Percentiles rank a stretch among this genome's conserved stretches.
Evolutionary conservation across 1,140 invertebrate species (phyloP).

Genomic region (Anastrepha ludens): DNA sequence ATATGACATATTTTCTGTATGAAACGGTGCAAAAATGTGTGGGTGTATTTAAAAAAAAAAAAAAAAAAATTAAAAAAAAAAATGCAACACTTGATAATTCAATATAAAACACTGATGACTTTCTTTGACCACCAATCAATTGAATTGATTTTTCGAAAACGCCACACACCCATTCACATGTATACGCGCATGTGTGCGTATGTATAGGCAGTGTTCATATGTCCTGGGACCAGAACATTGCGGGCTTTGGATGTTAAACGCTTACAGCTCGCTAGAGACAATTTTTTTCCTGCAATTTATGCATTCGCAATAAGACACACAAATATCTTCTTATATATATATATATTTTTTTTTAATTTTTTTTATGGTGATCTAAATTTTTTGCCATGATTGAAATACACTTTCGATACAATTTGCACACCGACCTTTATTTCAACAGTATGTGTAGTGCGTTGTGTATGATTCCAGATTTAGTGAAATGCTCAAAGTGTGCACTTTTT

Average conservation of each 20-base stretch:
- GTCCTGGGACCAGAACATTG: not conserved
- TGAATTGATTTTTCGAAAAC: not conserved
- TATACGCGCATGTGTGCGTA: not conserved
- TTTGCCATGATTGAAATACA: not conserved
- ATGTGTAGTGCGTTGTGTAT: not conserved
- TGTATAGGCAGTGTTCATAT: not conserved
- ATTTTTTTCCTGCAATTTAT: not conserved
- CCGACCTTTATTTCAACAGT: conserved; percentile 35
- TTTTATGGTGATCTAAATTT: not conserved
- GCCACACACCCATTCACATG: not conserved
- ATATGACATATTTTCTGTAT: too few relatives aligned
- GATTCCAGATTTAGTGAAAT: not conserved
- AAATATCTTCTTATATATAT: not conserved
- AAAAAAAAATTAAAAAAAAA: not conserved
- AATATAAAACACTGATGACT: not conserved
- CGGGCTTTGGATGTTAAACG: not conserved
- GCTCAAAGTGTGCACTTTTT: not conserved
- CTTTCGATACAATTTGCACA: conserved; percentile 25
- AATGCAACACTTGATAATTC: not conserved
- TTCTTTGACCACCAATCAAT: conserved; percentile 10
- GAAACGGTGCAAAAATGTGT: not conserved
- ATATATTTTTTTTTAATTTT: conserved; percentile 1
- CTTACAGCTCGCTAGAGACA: too few relatives aligned
- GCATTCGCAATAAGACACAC: not conserved
- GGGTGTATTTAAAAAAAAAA: not conserved